These are phyloP conservation scores for Aegotheles bennettii DNA, from an alignment of 2,113 vertebrate species.

Conservation along the genomic window DNA sequence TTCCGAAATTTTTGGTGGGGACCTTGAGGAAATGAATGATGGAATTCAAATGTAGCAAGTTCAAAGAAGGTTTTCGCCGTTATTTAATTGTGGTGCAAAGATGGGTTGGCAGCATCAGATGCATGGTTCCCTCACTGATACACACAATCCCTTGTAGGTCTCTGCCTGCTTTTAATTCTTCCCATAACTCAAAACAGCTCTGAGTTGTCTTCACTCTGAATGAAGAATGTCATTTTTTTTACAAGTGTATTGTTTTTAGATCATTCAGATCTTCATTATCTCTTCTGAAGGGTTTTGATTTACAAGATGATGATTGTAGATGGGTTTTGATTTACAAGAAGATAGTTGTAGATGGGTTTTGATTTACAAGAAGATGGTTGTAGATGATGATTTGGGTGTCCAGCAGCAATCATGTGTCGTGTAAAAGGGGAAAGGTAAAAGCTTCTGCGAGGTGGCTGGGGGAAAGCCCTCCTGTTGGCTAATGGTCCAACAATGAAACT, in stretches of 20 bases:
- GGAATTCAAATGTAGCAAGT: not conserved
- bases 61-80: not conserved
- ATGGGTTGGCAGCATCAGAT: not conserved
- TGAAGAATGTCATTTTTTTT: not conserved
- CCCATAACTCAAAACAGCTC: not conserved
- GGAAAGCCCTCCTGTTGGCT: too few species aligned
- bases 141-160: not conserved
- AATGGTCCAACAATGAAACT: too few species aligned
- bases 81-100: not conserved
- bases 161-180: constrained; percentile 9
- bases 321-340: not conserved
- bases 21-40: not conserved
- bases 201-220: not conserved
- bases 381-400: not conserved
- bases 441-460: too few species aligned
- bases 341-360: not conserved
- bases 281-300: not conserved
- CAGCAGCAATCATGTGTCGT: not conserved
- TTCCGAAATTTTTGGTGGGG: not conserved
- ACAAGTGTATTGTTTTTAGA: not conserved
- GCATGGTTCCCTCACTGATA: not conserved
- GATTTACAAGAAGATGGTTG: not conserved
- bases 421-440: too few species aligned
- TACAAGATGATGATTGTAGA: not conserved
- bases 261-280: not conserved